Conservation (phyloP, 1,140 invertebrate species). For the Sitobion miscanthi region DNA sequence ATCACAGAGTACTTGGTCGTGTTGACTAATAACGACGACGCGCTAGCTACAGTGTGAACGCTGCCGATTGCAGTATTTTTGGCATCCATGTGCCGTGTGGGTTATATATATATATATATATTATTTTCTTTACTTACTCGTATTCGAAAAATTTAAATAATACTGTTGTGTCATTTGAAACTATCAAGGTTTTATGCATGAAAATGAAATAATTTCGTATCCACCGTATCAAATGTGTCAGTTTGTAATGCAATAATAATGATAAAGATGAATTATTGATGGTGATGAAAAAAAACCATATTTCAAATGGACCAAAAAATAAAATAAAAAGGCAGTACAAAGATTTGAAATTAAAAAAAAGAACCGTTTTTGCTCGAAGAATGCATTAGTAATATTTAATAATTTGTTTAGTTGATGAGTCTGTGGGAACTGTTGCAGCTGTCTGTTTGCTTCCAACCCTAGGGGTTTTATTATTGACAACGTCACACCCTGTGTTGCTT, state of each 20-base stretch:
- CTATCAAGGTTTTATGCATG: background rate
- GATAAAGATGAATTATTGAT: background rate
- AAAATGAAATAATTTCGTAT: slow-evolving; percentile 26
- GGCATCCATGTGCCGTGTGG: background rate
- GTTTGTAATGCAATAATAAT: slow-evolving; percentile 31
- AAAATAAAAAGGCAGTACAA: slow-evolving; percentile 7
- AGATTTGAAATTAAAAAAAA: slow-evolving; percentile 38
- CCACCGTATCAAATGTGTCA: background rate
- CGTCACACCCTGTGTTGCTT: background rate
- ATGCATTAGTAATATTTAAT: slow-evolving; percentile 39
- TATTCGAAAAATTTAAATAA: slow-evolving; percentile 17
- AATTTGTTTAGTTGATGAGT: slow-evolving; percentile 54
- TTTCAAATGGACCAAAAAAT: slow-evolving; percentile 8
- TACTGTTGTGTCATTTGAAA: background rate
- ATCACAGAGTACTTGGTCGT: background rate
- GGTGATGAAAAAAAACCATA: background rate
- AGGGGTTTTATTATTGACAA: slow-evolving; percentile 38
- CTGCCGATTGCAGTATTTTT: slow-evolving; percentile 40
- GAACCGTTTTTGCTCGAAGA: background rate
- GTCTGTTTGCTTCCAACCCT: background rate
- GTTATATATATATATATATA: background rate
- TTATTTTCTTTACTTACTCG: background rate
- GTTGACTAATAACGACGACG: background rate
- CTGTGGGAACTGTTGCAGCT: slow-evolving; percentile 33
- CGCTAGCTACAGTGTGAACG: slow-evolving; percentile 18